A percentile compares a stretch with the other conserved stretches of the same genome.
phyloP scores from a whole-genome alignment of 2,888 invertebrate species.

The Phyto melanocephala region DNA sequence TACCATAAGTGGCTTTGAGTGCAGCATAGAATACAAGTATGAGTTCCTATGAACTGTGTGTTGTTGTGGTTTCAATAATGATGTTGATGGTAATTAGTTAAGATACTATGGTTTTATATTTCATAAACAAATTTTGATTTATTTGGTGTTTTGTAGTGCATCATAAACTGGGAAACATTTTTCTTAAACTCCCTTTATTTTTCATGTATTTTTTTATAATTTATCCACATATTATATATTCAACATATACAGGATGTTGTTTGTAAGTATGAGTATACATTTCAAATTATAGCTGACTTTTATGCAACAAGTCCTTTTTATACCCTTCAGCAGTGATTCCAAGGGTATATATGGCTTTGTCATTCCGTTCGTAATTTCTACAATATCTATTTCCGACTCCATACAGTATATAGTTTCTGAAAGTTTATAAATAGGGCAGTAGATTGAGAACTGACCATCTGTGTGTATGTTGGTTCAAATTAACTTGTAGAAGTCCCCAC shows the following conservation, averaged over 20 bases:
- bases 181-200: neutral
- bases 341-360: neutral
- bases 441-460: too few relatives aligned
- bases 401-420: too few relatives aligned
- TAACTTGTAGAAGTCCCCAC: too few relatives aligned
- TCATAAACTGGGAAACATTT: slow-evolving; percentile 47
- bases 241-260: neutral
- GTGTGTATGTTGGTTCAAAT: neutral
- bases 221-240: neutral
- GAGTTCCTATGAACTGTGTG: too few relatives aligned
- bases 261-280: neutral
- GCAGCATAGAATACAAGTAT: neutral
- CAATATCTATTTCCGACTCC: too few relatives aligned
- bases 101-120: slow-evolving; percentile 46
- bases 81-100: slow-evolving; percentile 51
- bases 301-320: slow-evolving; percentile 46
- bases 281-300: neutral
- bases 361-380: too few relatives aligned
- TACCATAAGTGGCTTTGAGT: neutral
- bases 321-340: neutral
- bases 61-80: neutral
- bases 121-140: slow-evolving; percentile 60
- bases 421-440: too few relatives aligned
- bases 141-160: slow-evolving; percentile 52
- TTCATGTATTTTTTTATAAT: neutral